phyloP scores from a whole-genome alignment of 2,888 invertebrate species.

The Pandemis cinnamomeana region DNA sequence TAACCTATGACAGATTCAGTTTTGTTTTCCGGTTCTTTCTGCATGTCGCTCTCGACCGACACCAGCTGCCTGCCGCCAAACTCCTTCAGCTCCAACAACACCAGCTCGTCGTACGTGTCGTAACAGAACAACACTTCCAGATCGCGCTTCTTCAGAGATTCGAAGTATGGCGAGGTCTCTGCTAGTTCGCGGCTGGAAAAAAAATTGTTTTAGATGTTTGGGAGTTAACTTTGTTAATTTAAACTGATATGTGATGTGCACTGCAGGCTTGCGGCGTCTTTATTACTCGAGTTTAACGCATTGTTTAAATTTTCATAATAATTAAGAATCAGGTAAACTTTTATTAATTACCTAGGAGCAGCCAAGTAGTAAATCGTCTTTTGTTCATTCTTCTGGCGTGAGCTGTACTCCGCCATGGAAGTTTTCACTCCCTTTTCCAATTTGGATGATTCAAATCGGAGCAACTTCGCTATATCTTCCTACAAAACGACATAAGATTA shows the following conservation, averaged over 20 bases:
- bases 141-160: constrained; percentile 93
- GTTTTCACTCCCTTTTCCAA: constrained; percentile 88
- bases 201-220: background rate
- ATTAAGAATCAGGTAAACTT: too few species aligned
- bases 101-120: constrained; percentile 98
- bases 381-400: constrained; percentile 90
- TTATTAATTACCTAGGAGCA: constrained; percentile 90
- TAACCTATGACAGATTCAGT: constrained; percentile 86
- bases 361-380: constrained; percentile 96
- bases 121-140: constrained; percentile 97
- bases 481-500: constrained; percentile 62
- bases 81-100: constrained; percentile 93
- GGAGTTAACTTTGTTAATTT: background rate
- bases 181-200: constrained; percentile 92
- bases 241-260: background rate
- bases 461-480: constrained; percentile 95
- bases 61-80: constrained; percentile 90
- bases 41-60: constrained; percentile 97
- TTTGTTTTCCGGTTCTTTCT: constrained; percentile 86
- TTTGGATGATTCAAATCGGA: constrained; percentile 96
- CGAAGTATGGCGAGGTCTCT: constrained; percentile 97
- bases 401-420: constrained; percentile 92
- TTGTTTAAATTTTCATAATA: too few species aligned
- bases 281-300: too few species aligned
- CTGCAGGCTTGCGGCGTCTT: too few species aligned